Conservation (phyloP, 2,113 vertebrate genomes). For the Pardalotus punctatus region DNA sequence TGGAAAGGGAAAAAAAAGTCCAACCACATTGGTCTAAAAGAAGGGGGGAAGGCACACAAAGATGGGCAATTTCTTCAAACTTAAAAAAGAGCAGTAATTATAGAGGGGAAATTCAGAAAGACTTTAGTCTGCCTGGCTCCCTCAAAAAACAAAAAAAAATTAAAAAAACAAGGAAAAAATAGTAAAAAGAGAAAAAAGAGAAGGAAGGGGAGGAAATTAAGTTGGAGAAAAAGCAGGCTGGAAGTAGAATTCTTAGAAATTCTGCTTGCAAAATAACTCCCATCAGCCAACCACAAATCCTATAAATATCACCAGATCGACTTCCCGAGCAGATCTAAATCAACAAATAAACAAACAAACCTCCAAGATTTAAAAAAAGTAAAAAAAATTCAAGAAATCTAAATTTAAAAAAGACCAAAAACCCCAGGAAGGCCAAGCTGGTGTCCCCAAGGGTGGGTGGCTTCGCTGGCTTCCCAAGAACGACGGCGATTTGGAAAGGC, state of each 20-base stretch:
- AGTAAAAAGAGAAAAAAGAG: background rate
- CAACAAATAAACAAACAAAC: slow-evolving; percentile 49
- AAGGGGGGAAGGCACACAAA: background rate
- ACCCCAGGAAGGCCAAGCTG: background rate
- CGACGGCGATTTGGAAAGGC: background rate
- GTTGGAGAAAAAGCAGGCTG: slow-evolving; percentile 39
- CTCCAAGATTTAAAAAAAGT: slow-evolving; percentile 6
- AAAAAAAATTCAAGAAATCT: background rate
- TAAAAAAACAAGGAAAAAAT: background rate
- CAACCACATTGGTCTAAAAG: background rate
- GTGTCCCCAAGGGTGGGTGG: background rate
- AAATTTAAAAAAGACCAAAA: background rate
- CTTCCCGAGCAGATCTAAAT: slow-evolving; percentile 53
- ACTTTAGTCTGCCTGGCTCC: background rate
- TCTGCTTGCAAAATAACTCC: slow-evolving; percentile 73
- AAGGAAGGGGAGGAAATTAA: background rate
- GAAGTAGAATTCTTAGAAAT: slow-evolving; percentile 75
- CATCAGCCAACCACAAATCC: slow-evolving; percentile 67
- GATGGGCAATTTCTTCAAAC: background rate
- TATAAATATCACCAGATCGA: slow-evolving; percentile 76
- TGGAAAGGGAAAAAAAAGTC: background rate
- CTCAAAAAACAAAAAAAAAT: background rate
- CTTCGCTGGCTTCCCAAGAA: background rate
- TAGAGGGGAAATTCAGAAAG: slow-evolving; percentile 24
- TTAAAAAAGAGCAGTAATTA: slow-evolving; percentile 63